Base-by-base conservation (phyloP, 2,113 vertebrate species). In the Nematolebias whitei region DNA sequence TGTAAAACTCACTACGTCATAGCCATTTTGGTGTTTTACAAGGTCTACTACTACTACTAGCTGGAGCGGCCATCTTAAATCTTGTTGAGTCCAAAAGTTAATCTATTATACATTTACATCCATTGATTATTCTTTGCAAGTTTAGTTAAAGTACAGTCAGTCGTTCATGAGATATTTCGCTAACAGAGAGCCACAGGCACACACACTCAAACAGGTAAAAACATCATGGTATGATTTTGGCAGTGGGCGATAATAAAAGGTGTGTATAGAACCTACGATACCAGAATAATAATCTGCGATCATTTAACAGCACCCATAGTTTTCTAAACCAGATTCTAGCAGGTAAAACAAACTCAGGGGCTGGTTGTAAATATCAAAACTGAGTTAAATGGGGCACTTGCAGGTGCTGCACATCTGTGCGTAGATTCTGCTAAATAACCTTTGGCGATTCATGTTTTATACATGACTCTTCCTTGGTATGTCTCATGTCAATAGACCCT, bases 401-500 rank as follows among this genome's bases (percentile, higher is more conserved):
- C 10, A 41, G 55, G 41, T 56, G 32, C 47, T 61, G 67, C 43
- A 57, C 11, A 69, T 61, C 57, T 22, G 40, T 35, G 19, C 53
- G 56, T 23, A 62, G 19, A n/a, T 67, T 41, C 13, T 26, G 15
- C n/a, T 23, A 14, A 20, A 24, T 26, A 68, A 78, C 79, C 79
- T 69, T 57, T 39, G 43, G 66, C 5, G 5, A 63, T 47, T 69
- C 38, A 80, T 85, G 77, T 85, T 84, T 87, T 58, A 74, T 77
- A 81, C 80, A 85, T 76, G 72, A 51, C 22, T 48, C 76, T 55
- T 68, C 19, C 73, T 60, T 61, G 43, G 63, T 76, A 53, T 64
- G 79, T 65, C 76, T 74, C 60, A 32, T 72, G 78, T 85, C 82
- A 76, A 80, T 73, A 63, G 54, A 43, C 47, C 40, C 61, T 38